phyloP scores from a whole-genome alignment of 2,888 invertebrate genomes.

The Sinelater perroti region DNA sequence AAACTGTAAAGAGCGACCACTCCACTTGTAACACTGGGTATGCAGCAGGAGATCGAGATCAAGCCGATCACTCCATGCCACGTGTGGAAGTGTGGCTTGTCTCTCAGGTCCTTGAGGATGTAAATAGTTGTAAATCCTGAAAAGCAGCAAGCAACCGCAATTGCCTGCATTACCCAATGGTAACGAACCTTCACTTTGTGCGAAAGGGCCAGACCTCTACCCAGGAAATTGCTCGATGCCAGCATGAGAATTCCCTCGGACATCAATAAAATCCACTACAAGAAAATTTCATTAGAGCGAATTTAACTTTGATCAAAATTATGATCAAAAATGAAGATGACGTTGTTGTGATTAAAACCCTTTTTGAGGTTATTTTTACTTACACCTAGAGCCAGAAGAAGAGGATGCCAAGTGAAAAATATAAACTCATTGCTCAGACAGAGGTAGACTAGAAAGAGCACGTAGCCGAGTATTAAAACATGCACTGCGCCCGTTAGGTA shows the following conservation, averaged over 20 bases:
- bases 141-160: constrained; percentile 46
- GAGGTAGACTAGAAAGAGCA: constrained; percentile 37
- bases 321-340: neutral
- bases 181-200: constrained; percentile 46
- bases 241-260: constrained; percentile 54
- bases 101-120: constrained; percentile 50
- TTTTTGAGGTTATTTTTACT: constrained; percentile 36
- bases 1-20: constrained; percentile 50
- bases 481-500: constrained; percentile 1
- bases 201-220: constrained; percentile 42
- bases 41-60: constrained; percentile 47
- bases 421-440: constrained; percentile 37
- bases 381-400: constrained; percentile 45
- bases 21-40: constrained; percentile 52
- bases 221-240: constrained; percentile 52
- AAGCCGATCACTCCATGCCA: constrained; percentile 56
- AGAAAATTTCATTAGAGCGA: constrained; percentile 30
- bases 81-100: constrained; percentile 53
- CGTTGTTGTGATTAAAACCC: too few relatives aligned
- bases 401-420: constrained; percentile 47
- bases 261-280: constrained; percentile 57
- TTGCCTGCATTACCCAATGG: constrained; percentile 53
- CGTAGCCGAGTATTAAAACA: constrained; percentile 9
- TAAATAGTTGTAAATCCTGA: constrained; percentile 51
- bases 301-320: constrained; percentile 1